These are phyloP conservation scores for Eptesicus fuscus DNA, from an alignment of 2,113 vertebrate genomes.

Conservation along the genomic window DNA sequence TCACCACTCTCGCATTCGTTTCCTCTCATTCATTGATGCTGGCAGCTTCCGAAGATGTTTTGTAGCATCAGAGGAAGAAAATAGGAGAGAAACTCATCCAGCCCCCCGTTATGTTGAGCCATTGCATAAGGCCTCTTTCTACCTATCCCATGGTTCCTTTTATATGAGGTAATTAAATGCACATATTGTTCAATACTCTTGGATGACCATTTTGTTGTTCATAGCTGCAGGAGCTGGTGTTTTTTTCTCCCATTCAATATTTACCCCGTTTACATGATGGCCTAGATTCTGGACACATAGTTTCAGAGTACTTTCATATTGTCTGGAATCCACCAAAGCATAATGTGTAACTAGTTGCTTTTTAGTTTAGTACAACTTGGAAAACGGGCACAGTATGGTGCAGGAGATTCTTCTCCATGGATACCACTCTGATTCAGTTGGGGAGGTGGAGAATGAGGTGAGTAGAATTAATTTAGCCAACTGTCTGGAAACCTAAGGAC, in stretches of 20 bases:
- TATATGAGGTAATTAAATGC: not conserved
- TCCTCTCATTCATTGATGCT: not conserved
- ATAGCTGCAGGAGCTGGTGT: not conserved
- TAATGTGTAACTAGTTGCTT: not conserved
- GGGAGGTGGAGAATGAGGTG: conserved; percentile 58
- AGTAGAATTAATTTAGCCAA: conserved; percentile 72
- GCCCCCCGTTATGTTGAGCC: not conserved
- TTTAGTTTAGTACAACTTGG: conserved; percentile 23
- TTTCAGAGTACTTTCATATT: not conserved
- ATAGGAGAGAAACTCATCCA: not conserved
- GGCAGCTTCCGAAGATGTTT: not conserved
- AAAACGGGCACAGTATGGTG: conserved; percentile 17
- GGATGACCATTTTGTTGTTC: not conserved
- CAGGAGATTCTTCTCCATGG: not conserved
- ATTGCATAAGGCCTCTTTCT: not conserved
- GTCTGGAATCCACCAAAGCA: conserved; percentile 25
- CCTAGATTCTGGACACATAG: not conserved
- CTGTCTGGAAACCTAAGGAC: conserved; percentile 66
- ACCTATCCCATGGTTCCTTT: not conserved
- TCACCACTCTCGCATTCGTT: not conserved
- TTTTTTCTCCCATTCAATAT: not conserved
- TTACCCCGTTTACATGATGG: not conserved
- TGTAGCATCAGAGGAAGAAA: not conserved
- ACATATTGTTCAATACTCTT: not conserved
- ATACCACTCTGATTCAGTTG: conserved; percentile 34